Base-by-base conservation (phyloP, 1,140 invertebrate species). In the Bombyx mandarina region DNA sequence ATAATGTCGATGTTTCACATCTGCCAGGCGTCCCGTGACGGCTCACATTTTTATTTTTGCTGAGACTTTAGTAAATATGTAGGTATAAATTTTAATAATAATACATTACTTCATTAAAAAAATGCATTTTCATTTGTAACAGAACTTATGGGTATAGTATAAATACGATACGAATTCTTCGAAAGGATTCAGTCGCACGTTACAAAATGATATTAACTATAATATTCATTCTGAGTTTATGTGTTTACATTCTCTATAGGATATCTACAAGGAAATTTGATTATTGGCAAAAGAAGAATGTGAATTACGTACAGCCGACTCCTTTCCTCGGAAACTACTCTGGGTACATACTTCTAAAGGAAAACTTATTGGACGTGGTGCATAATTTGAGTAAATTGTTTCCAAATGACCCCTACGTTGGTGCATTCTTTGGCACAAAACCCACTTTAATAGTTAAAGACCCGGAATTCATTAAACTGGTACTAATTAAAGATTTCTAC, bases 321-420 rank as follows among this genome's bases (percentile, higher is more conserved):
- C 62, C 73, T 2, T 22, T 83, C 10, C 57, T 79, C 0, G 82
- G 84, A 3, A 86, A 79, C 56, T 73, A 83, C 43, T 61, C 49
- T 7, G 63, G 73, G 1, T 67, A 74, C 7, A 65, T 77, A 73
- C 10, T 64, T n/a, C 22, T 51, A 7, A 35, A 52, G 54, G 44
- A 60, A 44, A 57, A 54, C 45, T 9, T 45, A 0, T 54, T 54
- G 7, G 0, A 55, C 47, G 43, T 55, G 4, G 18, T 18, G 9
- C 58, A 60, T 10, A 47, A 60, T 9, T 12, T 64, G 0, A 60
- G 62, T 43, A 26, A 46, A 8, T 43, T 60, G 26, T 60, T 64
- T 44, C 52, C 46, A 0, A 45, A 57, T 10, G 8, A 47, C 5
- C 58, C 62, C 1, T 64, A 57, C 35, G 46, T 64, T 12, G 62